These are phyloP conservation scores for Pangasius larnaudii DNA, from an alignment of 2,797 vertebrate species.

Conservation along the genomic window DNA sequence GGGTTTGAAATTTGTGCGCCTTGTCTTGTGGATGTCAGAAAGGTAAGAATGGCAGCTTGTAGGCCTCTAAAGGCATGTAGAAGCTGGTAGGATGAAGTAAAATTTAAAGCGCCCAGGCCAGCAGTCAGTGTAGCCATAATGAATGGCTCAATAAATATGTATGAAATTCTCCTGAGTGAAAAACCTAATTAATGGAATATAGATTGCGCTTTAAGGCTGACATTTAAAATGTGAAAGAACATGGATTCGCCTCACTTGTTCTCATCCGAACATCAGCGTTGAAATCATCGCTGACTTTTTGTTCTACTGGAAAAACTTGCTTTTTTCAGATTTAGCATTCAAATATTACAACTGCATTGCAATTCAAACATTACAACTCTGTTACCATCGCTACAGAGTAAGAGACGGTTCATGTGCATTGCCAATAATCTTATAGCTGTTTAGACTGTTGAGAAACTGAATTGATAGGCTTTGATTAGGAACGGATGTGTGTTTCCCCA, in stretches of 20 bases:
- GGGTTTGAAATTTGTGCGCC: not conserved
- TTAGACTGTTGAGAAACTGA: not conserved
- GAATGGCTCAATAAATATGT: not conserved
- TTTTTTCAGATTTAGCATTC: not conserved
- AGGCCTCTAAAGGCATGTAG: not conserved
- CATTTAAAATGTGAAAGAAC: conserved; percentile 10
- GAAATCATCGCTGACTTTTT: not conserved
- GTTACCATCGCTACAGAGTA: not conserved
- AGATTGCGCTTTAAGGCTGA: not conserved
- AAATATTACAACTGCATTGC: not conserved
- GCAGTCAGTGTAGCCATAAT: not conserved
- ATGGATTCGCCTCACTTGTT: not conserved
- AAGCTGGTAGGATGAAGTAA: not conserved
- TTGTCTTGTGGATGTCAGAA: not conserved
- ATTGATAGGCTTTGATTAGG: not conserved
- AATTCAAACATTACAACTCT: not conserved
- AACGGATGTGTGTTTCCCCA: not conserved
- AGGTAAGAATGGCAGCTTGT: not conserved
- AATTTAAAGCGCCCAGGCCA: not conserved
- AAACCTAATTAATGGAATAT: not conserved
- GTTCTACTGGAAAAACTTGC: not conserved
- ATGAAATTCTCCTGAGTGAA: conserved; percentile 13
- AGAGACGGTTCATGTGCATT: not conserved
- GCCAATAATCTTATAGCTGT: not conserved
- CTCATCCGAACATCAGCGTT: not conserved